Evolutionary conservation across 1,140 invertebrate genomes (phyloP).

Genomic region (Drosophila nigromelanica): DNA sequence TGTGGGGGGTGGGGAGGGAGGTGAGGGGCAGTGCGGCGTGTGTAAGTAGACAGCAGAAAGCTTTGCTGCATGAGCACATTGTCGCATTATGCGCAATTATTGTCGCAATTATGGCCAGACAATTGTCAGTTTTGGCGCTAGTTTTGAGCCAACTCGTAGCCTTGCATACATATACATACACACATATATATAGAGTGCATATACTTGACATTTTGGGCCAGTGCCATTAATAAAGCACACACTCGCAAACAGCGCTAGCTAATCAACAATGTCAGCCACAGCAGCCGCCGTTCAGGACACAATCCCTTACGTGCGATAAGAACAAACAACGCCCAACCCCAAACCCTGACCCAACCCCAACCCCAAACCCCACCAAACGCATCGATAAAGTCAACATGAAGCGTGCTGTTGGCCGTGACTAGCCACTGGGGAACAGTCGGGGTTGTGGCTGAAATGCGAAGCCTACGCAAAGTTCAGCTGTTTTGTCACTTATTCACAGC

Average conservation of each 20-base stretch:
- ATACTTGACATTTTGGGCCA: constrained; percentile 37
- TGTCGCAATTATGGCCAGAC: constrained; percentile 83
- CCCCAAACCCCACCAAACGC: constrained; percentile 27
- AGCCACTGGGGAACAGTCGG: constrained; percentile 33
- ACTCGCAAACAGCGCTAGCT: constrained; percentile 9
- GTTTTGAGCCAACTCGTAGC: constrained; percentile 28
- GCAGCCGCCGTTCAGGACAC: constrained; percentile 49
- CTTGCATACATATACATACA: constrained; percentile 31
- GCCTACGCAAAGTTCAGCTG: constrained; percentile 69
- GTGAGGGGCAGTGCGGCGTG: constrained; percentile 46
- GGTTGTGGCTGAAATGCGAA: constrained; percentile 9
- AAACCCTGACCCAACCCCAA: too few species aligned
- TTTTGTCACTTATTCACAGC: constrained; percentile 82
- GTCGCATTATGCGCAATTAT: constrained; percentile 84
- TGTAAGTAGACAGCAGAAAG: constrained; percentile 54
- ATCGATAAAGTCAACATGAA: constrained; percentile 67
- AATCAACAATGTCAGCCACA: constrained; percentile 50
- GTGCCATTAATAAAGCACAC: constrained; percentile 39
- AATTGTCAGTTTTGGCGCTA: constrained; percentile 66
- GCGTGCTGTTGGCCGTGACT: constrained; percentile 39
- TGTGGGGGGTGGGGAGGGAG: background rate
- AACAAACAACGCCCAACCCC: constrained; percentile 9
- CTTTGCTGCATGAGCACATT: constrained; percentile 63
- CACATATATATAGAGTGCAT: background rate
- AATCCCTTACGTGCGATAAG: constrained; percentile 75